Evolutionary conservation across 2,113 vertebrate genomes (phyloP).

Genomic region (Casuarius casuarius): DNA sequence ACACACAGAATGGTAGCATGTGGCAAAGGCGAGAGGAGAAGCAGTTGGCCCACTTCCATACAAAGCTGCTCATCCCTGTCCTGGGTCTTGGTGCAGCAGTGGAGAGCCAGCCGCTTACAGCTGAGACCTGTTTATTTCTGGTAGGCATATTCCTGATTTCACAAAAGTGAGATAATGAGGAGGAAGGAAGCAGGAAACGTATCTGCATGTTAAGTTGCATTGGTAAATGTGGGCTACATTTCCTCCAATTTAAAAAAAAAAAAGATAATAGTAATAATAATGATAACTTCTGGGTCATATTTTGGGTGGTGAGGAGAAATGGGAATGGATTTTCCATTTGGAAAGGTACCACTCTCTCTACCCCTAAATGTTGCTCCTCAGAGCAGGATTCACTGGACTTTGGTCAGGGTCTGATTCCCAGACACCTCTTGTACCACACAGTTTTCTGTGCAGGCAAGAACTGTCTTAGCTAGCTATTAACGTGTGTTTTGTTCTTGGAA

Average conservation of each 20-base stretch:
- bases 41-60: constrained; percentile 2
- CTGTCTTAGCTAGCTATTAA: background rate
- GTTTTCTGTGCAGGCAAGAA: background rate
- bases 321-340: background rate
- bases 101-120: constrained; percentile 31
- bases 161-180: background rate
- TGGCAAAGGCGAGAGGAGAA: constrained; percentile 26
- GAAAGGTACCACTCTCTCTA: background rate
- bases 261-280: background rate
- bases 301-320: background rate
- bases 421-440: background rate
- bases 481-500: background rate
- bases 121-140: constrained; percentile 37
- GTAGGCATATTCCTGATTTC: constrained; percentile 7
- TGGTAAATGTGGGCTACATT: constrained; percentile 40
- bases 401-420: background rate
- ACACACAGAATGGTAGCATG: constrained; percentile 33
- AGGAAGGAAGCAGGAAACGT: constrained; percentile 47
- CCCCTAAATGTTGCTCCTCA: background rate
- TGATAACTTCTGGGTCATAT: background rate
- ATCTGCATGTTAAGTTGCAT: background rate
- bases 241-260: background rate
- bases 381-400: background rate
- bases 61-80: background rate
- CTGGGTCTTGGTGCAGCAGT: background rate